Base-by-base conservation (phyloP, 2,797 vertebrate species). In the Pangasius mekongensis region DNA sequence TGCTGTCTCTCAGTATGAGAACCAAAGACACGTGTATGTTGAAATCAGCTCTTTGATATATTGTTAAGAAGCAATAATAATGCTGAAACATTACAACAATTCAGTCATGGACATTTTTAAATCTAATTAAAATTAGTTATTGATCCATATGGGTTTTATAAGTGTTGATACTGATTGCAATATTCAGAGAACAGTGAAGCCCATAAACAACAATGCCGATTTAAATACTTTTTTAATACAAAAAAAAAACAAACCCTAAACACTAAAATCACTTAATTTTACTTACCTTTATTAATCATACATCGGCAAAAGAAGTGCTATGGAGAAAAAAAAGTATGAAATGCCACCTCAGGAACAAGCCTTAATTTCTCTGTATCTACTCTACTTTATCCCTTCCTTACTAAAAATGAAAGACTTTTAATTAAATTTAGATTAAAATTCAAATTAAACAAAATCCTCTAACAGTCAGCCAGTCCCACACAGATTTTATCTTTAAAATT, bases 341-440 rank as follows among this genome's bases (percentile, higher is more conserved):
- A 62, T 82, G 56, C 11, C 5, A 56, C 14, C 22, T 64, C 81
- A n/a, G 80, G 24, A 18, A 13, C 2, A 62, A 82, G 24, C 36
- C 16, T 56, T 56, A 18, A 62, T 64, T 64, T 83, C 36, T 64
- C 3, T 27, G 13, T 58, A 58, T 64, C 36, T 43, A 24, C 33
- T 60, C 33, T 36, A 36, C 77, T 24, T 82, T 60, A 64, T n/a
- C 58, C 39, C n/a, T 83, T 83, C 6, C 81, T 83, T 83, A n/a
- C 36, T 9, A 47, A 64, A 43, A 83, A n/a, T 64, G 5, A 64
- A 64, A 14, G 22, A 43, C 10, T 0, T 64, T 83, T 64, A 64
- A 83, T 83, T 83, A 83, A 83, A 30, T 52, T 49, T 33, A 5
- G 60, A 83, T 83, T 83, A 49, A 43, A 66, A 67, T 83, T 49